Base-by-base conservation (phyloP, 2,888 invertebrate genomes). In the Polyommatus iphigenia region DNA sequence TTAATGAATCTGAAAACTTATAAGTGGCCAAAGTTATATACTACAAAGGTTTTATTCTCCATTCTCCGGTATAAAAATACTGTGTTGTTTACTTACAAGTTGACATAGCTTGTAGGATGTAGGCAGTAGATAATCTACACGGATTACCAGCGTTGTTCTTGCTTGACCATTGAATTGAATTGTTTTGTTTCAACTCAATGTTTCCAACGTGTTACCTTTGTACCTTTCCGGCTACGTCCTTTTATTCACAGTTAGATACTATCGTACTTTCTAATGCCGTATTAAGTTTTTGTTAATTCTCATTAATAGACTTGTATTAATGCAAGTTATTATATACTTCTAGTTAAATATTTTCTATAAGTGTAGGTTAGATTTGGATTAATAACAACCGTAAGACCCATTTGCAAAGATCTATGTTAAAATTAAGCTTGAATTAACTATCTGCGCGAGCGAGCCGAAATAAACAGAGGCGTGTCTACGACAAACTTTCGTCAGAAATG, bases 401-500 rank as follows among this genome's bases (percentile, higher is more conserved):
- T 46, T 46, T 46, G 10, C 46, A 46, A 46, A 46, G 8, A 46
- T 10, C 10, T 10, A 46, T 2, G 46, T 46, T 13, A 46, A 41
- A 41, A 46, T 13, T 46, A 46, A 8, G 8, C 46, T 46, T 46
- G 46, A 10, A 3, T 46, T 46, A 46, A 46, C 10, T 13, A 13
- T 3, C 3, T 46, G 46, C 46, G 10, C 46, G 10, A 46, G 10
- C 46, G 10, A 50, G 20, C 24, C 4, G 13, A 29, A 75, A 50
- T 15, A 54, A 15, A 62, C 41, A 32, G 71, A 79, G 80, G 71
- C 83, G 81, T 87, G 84, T 93, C 93, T 90, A 91, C 80, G 81
- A 81, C 86, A 89, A 79, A 81, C 85, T 88, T 84, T 82, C 84
- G 82, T 78, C 82, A 86, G 91, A 91, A 91, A 92, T 92, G 92